Evolutionary conservation across 2,113 vertebrate species (phyloP), one percentile per base, ranked within the genome.

Genomic region (Hipposideros armiger): DNA sequence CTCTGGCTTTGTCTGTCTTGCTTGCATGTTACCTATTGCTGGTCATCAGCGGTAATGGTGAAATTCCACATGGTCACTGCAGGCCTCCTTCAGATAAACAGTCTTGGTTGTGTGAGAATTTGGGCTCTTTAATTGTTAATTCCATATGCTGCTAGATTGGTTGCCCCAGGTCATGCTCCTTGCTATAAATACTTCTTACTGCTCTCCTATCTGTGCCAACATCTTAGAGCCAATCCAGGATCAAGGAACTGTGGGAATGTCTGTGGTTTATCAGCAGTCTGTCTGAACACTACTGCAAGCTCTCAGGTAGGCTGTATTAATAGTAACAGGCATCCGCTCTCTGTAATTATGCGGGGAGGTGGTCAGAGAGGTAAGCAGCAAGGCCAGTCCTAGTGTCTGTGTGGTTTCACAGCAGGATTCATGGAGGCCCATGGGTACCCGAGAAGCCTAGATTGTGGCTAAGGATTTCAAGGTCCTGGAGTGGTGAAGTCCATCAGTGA

Each of bases 331-430:
- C 36, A 26, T 91, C 73, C 89, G 56, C 26, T 82, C 42, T 85
- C 88, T 94, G 5, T 70, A 86, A 90, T 88, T 85, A 85, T 73
- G 77, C 80, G 42, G 58, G 11, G 73, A 91, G 40, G 3, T 36
- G 82, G 45, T 80, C 62, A 83, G 56, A 84, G 72, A 88, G 67
- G 90, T 67, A 90, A 94, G 72, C 42, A 69, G 24, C 66, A 78
- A 73, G 36, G 30, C 4, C 28, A 81, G 84, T 36, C 81, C n/a
- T 17, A 5, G 70, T 11, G 28, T 77, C 36, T 70, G 30, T 52
- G 50, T 83, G 67, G 64, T 70, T 69, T 91, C 54, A 89, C 54
- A 77, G 45, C 30, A 64, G 17, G n/a, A 74, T 20, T 84, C 54
- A 13, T 7, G 45, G 50, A 87, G 8, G 30, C 47, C 26, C 9